These are phyloP conservation scores for Actinemys pallida DNA, from an alignment of 2,113 vertebrate genomes.

Conservation along the genomic window DNA sequence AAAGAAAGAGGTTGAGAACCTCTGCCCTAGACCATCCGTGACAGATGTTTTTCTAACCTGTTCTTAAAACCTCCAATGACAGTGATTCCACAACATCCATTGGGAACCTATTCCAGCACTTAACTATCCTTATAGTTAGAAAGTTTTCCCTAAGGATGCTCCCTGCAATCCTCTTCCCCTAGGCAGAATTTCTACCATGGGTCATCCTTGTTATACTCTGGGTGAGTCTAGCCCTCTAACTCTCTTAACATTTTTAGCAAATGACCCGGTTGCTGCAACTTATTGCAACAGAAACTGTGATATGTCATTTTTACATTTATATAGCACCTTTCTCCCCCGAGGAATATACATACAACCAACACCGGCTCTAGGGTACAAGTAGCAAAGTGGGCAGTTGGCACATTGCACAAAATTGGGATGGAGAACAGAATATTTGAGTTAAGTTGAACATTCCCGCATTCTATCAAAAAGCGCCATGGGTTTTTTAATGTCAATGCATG, in stretches of 20 bases:
- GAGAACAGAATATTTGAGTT: neutral
- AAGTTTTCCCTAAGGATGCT: neutral
- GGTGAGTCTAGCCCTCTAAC: neutral
- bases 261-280: neutral
- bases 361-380: accelerated
- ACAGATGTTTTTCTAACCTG: neutral
- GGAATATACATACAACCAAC: neutral
- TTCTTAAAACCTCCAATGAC: neutral
- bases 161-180: neutral
- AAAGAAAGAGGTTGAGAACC: too few species aligned
- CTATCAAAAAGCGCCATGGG: constrained; percentile 4
- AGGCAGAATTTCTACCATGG: accelerated
- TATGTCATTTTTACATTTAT: constrained; percentile 9
- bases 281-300: neutral
- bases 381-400: accelerated
- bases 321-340: neutral
- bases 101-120: neutral
- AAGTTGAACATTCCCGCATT: neutral
- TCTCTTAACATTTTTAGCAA: neutral
- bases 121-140: neutral
- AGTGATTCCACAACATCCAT: neutral
- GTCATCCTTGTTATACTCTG: neutral
- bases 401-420: accelerated
- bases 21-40: neutral
- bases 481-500: neutral